Conservation (phyloP, 2,113 vertebrate genomes). For the Corvus moneduloides region DNA sequence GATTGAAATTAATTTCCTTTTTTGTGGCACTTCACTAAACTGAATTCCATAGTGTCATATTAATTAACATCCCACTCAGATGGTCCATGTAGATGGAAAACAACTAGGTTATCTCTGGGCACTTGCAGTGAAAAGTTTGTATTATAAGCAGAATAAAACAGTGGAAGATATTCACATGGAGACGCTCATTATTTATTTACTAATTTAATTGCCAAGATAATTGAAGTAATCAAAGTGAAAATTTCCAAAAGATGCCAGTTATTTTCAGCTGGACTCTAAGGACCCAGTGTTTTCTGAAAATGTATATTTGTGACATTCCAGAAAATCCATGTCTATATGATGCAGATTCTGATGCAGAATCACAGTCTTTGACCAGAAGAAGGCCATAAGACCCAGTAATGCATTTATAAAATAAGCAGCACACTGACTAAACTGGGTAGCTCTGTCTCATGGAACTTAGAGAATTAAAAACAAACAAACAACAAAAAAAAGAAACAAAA, state of each 20-base stretch:
- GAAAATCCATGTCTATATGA: not conserved
- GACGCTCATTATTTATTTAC: not conserved
- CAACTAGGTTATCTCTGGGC: not conserved
- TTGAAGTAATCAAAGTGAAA: not conserved
- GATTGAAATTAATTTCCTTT: slow-evolving; percentile 62
- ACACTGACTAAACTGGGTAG: not conserved
- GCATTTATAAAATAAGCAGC: not conserved
- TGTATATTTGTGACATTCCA: not conserved
- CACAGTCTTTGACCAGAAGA: not conserved
- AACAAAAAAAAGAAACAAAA: not conserved
- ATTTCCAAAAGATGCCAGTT: not conserved
- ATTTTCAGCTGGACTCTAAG: not conserved
- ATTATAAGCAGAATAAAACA: not conserved
- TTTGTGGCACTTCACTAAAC: slow-evolving; percentile 55
- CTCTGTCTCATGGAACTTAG: not conserved
- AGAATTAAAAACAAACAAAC: not conserved
- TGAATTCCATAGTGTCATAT: slow-evolving; percentile 6
- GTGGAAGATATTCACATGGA: not conserved
- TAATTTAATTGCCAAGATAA: not conserved
- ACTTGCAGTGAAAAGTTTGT: not conserved
- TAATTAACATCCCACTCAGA: not conserved
- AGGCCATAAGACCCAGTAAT: not conserved
- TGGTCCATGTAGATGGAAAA: not conserved
- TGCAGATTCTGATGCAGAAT: not conserved
- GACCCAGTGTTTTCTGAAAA: not conserved